Evolutionary conservation across 1,140 invertebrate genomes (phyloP).

Genomic region (Harlomillsia oculata): DNA sequence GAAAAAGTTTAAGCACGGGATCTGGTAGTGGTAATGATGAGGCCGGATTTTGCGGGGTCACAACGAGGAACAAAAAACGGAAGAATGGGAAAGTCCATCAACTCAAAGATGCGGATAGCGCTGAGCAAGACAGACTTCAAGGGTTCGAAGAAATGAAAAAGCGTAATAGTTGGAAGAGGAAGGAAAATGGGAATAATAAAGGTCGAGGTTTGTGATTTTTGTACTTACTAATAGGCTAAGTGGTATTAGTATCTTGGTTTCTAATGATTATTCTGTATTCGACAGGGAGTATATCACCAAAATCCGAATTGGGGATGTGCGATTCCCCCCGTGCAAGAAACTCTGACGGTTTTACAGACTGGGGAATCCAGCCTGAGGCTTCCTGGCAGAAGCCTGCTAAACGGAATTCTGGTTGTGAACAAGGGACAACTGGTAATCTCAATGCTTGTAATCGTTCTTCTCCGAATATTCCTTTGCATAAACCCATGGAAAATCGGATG

Average conservation of each 20-base stretch:
- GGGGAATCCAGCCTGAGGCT: constrained; percentile 4
- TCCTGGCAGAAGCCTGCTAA: neutral
- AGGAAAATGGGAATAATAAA: too few relatives aligned
- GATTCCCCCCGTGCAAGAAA: constrained; percentile 13
- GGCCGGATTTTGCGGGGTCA: too few relatives aligned
- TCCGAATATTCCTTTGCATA: neutral
- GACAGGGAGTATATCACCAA: constrained; percentile 20
- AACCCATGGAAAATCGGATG: neutral
- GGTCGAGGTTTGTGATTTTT: too few relatives aligned
- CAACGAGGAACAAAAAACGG: too few relatives aligned
- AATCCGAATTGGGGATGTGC: constrained; percentile 12
- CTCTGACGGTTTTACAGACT: constrained; percentile 23
- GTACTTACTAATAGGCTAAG: too few relatives aligned
- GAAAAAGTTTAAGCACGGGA: constrained; percentile 43
- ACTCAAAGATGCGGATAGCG: too few relatives aligned
- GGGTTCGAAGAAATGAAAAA: too few relatives aligned
- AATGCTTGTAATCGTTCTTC: neutral
- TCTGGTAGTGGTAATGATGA: constrained; percentile 15
- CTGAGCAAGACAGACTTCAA: too few relatives aligned
- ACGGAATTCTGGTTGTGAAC: neutral
- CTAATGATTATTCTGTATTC: neutral
- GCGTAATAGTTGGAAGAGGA: too few relatives aligned
- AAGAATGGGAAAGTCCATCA: too few relatives aligned
- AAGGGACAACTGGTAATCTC: neutral
- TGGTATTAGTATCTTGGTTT: too few relatives aligned